Conservation (phyloP, 2,113 vertebrate species). For the Gambusia affinis region DNA sequence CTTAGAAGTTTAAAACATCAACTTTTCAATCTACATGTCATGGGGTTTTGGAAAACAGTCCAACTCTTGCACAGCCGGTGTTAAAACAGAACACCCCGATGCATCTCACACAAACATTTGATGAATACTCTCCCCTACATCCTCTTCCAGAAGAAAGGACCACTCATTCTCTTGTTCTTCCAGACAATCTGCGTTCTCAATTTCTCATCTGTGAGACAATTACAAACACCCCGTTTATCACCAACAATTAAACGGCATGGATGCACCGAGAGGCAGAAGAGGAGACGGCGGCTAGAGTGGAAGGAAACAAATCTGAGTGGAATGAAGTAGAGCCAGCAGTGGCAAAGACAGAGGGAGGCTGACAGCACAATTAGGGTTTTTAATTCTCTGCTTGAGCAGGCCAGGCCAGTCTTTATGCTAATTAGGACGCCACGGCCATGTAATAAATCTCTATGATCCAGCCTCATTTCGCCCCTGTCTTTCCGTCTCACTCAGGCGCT, state of each 20-base stretch:
- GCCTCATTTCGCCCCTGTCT: constrained; percentile 77
- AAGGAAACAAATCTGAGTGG: constrained; percentile 62
- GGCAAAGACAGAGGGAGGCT: constrained; percentile 84
- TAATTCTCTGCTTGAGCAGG: constrained; percentile 99
- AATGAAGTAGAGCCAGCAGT: constrained; percentile 82
- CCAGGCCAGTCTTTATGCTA: constrained; percentile 97
- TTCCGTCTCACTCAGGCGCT: constrained; percentile 47
- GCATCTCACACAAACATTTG: constrained; percentile 43
- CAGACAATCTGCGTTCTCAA: constrained; percentile 28
- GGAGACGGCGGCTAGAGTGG: constrained; percentile 25
- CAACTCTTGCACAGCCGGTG: neutral
- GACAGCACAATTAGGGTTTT: constrained; percentile 99
- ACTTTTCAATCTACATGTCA: neutral
- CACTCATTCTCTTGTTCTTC: constrained; percentile 40
- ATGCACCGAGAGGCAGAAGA: constrained; percentile 48
- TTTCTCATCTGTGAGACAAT: constrained; percentile 56
- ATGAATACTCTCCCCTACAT: constrained; percentile 46
- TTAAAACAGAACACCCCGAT: constrained; percentile 22
- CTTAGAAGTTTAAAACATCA: neutral
- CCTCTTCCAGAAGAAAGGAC: constrained; percentile 21
- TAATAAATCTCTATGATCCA: constrained; percentile 96
- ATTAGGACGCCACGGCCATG: constrained; percentile 89
- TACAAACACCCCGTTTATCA: constrained; percentile 71
- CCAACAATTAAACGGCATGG: constrained; percentile 70
- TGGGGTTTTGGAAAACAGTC: neutral